A percentile compares a stretch with the other conserved stretches of the same genome.
Evolutionary conservation across 2,888 invertebrate genomes (phyloP).

Genomic region (Microctonus hyperodae): DNA sequence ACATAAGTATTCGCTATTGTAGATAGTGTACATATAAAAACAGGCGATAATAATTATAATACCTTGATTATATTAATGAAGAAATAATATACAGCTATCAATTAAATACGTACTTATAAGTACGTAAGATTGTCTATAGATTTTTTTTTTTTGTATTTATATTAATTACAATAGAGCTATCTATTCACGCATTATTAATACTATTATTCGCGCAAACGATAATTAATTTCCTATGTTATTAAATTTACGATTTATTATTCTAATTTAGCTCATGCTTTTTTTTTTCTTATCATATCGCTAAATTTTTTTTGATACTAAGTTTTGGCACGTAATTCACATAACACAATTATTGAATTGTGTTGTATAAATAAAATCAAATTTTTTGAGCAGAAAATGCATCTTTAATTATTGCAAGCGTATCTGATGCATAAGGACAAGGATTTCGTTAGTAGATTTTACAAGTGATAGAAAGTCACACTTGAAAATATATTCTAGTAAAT

Average conservation of each 20-base stretch:
- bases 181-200: neutral
- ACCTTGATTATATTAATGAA: neutral
- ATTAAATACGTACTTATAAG: neutral
- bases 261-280: slow-evolving; percentile 34
- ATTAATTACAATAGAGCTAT: neutral
- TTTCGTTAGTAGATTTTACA: neutral
- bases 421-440: neutral
- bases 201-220: neutral
- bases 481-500: neutral
- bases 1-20: neutral
- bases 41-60: neutral
- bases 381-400: neutral
- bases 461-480: neutral
- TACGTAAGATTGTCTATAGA: neutral
- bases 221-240: neutral
- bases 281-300: slow-evolving; percentile 10
- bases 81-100: neutral
- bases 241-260: slow-evolving; percentile 32
- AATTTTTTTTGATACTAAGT: slow-evolving; percentile 46
- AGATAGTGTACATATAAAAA: neutral
- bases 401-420: neutral
- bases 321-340: slow-evolving; percentile 63
- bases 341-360: slow-evolving; percentile 51
- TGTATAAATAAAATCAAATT: slow-evolving; percentile 17
- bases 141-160: neutral